A percentile compares a stretch with the other conserved stretches of the same genome.
These are phyloP conservation scores for Lophius piscatorius DNA, from an alignment of 2,113 vertebrate species.

Conservation along the genomic window DNA sequence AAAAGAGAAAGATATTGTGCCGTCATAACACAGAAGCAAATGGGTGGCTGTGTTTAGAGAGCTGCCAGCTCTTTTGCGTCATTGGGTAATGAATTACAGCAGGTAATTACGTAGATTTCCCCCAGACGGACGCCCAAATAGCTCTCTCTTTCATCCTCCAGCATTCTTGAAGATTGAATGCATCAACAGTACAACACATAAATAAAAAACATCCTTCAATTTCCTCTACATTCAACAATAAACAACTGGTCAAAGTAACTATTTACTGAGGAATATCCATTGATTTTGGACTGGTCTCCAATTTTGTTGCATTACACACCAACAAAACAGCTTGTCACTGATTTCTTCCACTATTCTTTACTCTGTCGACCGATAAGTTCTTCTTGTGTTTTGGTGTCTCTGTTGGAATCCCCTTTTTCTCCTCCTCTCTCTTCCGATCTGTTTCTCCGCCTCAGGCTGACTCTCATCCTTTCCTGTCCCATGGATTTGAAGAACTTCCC, in stretches of 20 bases:
- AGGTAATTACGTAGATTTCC: conserved; percentile 74
- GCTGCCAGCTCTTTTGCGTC: conserved; percentile 50
- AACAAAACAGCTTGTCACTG: no score
- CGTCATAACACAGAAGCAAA: conserved; percentile 58
- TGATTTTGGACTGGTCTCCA: no score
- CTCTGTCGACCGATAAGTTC: conserved; percentile 15
- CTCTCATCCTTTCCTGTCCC: conserved; percentile 91
- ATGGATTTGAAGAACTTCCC: conserved; percentile 98
- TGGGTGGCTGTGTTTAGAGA: conserved; percentile 45
- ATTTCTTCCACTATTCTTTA: conserved; percentile 20
- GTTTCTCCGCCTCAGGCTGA: conserved; percentile 82
- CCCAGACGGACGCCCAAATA: conserved; percentile 67
- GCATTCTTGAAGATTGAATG: conserved; percentile 60
- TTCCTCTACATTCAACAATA: no score
- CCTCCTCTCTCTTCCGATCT: conserved; percentile 57
- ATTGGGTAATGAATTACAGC: conserved; percentile 68
- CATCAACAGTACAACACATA: conserved; percentile 68
- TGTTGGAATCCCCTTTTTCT: conserved; percentile 37
- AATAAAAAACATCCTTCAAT: conserved; percentile 21
- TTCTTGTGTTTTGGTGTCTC: conserved; percentile 25
- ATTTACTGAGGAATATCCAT: no score
- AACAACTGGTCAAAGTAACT: no score
- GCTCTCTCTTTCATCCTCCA: conserved; percentile 17
- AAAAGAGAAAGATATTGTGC: conserved; percentile 48
- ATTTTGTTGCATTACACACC: no score